These are phyloP conservation scores for Nibea coibor DNA, from an alignment of 2,113 vertebrate species.

Conservation along the genomic window DNA sequence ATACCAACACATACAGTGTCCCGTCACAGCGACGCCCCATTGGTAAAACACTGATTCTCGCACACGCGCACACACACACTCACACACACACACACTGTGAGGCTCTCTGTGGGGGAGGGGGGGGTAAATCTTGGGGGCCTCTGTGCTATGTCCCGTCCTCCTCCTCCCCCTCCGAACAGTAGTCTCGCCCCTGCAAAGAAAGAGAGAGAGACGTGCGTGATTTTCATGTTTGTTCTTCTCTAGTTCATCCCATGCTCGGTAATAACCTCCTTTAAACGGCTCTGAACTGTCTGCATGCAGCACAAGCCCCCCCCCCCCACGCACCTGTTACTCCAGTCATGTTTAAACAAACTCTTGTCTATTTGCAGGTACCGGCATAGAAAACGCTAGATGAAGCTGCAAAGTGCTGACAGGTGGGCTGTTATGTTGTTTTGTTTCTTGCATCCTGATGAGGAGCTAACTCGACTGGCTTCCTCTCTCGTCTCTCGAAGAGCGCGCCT, in stretches of 20 bases:
- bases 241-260: not conserved
- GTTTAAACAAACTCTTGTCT: slow-evolving; percentile 8
- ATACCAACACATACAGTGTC: slow-evolving; percentile 52
- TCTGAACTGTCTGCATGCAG: slow-evolving; percentile 9
- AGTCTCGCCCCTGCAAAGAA: slow-evolving; percentile 90
- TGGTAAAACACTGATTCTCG: slow-evolving; percentile 65
- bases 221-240: not conserved
- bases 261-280: slow-evolving; percentile 11
- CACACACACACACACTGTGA: slow-evolving; percentile 68
- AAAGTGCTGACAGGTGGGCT: slow-evolving; percentile 51
- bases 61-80: slow-evolving; percentile 26
- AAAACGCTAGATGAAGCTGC: slow-evolving; percentile 5
- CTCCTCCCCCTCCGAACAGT: slow-evolving; percentile 89
- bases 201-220: slow-evolving; percentile 4
- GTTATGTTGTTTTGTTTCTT: slow-evolving; percentile 32
- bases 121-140: slow-evolving; percentile 53
- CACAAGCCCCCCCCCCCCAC: not conserved
- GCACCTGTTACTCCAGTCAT: slow-evolving; percentile 33
- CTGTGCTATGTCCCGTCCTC: slow-evolving; percentile 95
- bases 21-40: slow-evolving; percentile 35
- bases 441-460: slow-evolving; percentile 17
- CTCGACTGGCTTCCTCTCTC: not conserved
- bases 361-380: slow-evolving; percentile 6
- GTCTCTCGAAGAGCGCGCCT: slow-evolving; percentile 6
- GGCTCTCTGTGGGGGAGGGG: slow-evolving; percentile 59